phyloP scores from a whole-genome alignment of 2,113 vertebrate genomes.

The Carassius gibelio region DNA sequence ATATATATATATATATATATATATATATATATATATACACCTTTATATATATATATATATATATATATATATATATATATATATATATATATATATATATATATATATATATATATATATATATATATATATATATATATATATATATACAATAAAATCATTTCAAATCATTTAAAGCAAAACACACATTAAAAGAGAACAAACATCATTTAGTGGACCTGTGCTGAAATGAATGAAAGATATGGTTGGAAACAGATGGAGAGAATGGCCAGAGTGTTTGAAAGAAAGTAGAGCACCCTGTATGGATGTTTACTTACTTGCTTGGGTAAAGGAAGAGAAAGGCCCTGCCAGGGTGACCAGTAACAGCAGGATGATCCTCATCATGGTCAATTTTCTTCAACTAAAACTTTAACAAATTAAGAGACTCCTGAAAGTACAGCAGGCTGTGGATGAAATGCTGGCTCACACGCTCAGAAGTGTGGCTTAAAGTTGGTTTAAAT shows the following conservation, averaged over 20 bases:
- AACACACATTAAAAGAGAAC: background rate
- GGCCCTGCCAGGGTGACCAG: constrained; percentile 53
- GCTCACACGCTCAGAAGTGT: constrained; percentile 17
- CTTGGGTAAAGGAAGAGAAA: constrained; percentile 45
- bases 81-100: no score
- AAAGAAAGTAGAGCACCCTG: background rate
- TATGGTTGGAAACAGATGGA: background rate
- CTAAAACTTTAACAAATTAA: constrained; percentile 16
- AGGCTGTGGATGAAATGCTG: background rate
- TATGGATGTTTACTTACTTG: constrained; percentile 52
- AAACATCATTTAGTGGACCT: background rate
- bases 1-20: no score
- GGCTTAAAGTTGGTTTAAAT: constrained; percentile 23
- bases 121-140: no score
- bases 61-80: no score
- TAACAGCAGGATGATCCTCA: constrained; percentile 50
- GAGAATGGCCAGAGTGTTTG: constrained; percentile 4
- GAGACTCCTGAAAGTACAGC: constrained; percentile 6
- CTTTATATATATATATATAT: no score
- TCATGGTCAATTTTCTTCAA: constrained; percentile 35
- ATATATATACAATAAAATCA: no score
- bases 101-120: no score
- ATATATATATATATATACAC: no score
- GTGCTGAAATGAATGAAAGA: background rate
- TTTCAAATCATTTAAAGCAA: no score